Evolutionary conservation across 2,888 invertebrate species (phyloP).

Genomic region (Dicyrtoma fusca): DNA sequence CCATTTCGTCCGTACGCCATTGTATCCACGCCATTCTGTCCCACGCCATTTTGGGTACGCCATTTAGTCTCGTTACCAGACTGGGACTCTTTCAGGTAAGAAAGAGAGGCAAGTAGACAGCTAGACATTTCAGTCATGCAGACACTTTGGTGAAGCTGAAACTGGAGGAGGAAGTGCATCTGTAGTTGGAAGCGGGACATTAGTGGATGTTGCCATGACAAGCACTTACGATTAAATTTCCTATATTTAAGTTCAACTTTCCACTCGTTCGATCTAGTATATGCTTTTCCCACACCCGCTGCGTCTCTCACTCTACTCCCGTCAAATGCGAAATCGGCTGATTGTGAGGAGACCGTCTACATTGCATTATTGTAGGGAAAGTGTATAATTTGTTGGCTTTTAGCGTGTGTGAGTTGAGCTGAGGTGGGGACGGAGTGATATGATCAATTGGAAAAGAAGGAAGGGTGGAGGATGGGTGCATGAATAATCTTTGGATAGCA

Average conservation of each 20-base stretch:
- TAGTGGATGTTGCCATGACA: constrained; percentile 4
- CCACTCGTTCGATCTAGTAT: not conserved
- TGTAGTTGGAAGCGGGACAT: not conserved
- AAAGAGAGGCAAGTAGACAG: no score
- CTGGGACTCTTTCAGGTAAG: no score
- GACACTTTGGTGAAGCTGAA: no score
- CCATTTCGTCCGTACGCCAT: no score
- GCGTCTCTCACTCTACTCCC: not conserved
- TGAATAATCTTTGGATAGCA: not conserved
- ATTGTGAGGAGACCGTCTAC: not conserved
- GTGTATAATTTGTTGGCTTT: constrained; percentile 7
- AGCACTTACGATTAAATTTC: constrained; percentile 11
- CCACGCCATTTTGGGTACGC: no score
- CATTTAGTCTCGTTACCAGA: no score
- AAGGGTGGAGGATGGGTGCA: not conserved
- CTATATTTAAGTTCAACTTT: constrained; percentile 9
- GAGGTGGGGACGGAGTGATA: not conserved
- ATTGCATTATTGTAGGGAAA: no score
- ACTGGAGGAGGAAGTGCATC: no score
- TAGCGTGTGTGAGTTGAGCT: not conserved
- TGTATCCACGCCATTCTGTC: no score
- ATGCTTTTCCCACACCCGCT: constrained; percentile 30
- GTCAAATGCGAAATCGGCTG: not conserved
- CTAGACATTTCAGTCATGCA: no score
- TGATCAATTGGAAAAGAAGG: constrained; percentile 1